Evolutionary conservation across 1,140 invertebrate species (phyloP), one percentile per base, ranked within the genome.

Genomic region (Pachyrhynchus sulphureomaculatus): DNA sequence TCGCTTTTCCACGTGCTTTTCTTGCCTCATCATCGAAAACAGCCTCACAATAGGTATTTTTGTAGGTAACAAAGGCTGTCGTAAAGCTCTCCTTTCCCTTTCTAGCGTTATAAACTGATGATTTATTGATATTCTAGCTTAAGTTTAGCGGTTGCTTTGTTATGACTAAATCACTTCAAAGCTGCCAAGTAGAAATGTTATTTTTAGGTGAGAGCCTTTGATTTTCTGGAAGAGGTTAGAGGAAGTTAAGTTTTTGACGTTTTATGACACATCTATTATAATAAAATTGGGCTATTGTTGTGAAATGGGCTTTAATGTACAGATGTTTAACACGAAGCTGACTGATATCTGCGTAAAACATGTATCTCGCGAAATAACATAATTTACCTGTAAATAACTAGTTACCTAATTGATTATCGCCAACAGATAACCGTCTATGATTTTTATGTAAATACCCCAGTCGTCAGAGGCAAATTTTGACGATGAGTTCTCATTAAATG

Each of bases 61-160:
- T 70, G 69, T 67, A 72, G 70, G 70, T 72, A 72, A 72, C 70
- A 72, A 72, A 65, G 63, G 68, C 70, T 54, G 55, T 63, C 66
- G 63, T 72, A 66, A 72, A 68, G 66, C 62, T 65, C 58, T 55
- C 64, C 64, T 63, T 64, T 69, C 63, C 62, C 45, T 58, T 29
- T 63, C 57, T 54, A 33, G 44, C 53, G 67, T 60, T 62, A 69
- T 63, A 69, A 67, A 68, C 57, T 58, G 57, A 69, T 71, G 68
- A 71, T 71, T 71, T 71, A 71, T 71, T 60, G 69, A 66, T 60
- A 71, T 63, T 65, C 36, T 47, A 37, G 55, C 53, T 58, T 59
- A 62, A 62, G 56, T 66, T 65, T 61, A 53, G 58, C 41, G 48
- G 58, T 45, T 53, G 58, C 58, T 61, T 61, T 61, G 58, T 61